These are phyloP conservation scores for Cantharis lateralis DNA, from an alignment of 2,888 invertebrate species.

Conservation along the genomic window DNA sequence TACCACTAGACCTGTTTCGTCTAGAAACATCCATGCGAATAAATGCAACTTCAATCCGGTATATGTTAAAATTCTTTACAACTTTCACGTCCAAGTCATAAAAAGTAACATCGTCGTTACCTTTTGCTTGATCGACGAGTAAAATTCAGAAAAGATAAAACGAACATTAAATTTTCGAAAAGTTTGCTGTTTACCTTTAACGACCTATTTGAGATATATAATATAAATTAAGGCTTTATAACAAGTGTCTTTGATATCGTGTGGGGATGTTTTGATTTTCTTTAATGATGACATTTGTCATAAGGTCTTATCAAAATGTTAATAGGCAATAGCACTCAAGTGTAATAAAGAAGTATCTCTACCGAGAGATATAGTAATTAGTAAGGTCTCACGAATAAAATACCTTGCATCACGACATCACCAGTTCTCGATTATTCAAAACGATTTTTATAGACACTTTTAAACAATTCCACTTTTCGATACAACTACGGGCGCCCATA, in stretches of 20 bases:
- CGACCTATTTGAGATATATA: not conserved
- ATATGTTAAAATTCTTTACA: not conserved
- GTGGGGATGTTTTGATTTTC: constrained; percentile 18
- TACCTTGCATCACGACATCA: not conserved
- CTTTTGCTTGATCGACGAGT: not conserved
- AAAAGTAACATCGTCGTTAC: not conserved
- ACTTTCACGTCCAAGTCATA: not conserved
- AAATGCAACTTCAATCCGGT: not conserved
- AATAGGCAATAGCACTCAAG: constrained; percentile 30
- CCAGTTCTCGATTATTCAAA: not conserved
- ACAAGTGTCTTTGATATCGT: not conserved
- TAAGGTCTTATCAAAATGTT: constrained; percentile 30
- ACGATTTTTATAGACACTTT: not conserved
- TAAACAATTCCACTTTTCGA: not conserved
- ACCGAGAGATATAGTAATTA: constrained; percentile 32
- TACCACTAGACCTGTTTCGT: not conserved
- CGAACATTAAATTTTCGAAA: not conserved
- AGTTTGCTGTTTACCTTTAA: not conserved
- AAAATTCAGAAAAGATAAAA: not conserved
- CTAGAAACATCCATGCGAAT: not conserved
- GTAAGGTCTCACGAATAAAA: constrained; percentile 26
- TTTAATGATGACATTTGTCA: constrained; percentile 31
- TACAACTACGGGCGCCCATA: not conserved
- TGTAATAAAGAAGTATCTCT: constrained; percentile 35
- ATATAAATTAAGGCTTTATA: not conserved